Evolutionary conservation across 2,797 vertebrate genomes (phyloP).

Genomic region (Paramormyrops hopkinsi): DNA sequence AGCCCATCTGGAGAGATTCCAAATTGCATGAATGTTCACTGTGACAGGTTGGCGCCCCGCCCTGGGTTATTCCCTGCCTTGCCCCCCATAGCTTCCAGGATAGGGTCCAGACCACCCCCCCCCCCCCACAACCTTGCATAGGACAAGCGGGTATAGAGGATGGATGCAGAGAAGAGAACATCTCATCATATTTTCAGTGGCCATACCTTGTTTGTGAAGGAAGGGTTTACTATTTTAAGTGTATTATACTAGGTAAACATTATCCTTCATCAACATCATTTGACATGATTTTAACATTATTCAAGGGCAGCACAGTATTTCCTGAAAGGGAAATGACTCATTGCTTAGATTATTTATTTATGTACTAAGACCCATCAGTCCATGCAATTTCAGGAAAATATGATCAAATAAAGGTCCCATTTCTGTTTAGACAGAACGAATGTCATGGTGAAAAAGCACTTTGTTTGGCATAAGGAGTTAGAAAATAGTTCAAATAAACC

Average conservation of each 20-base stretch:
- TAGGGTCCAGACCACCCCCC: not conserved
- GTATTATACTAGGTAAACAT: not conserved
- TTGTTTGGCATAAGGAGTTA: not conserved
- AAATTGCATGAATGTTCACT: not conserved
- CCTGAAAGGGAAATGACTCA: constrained; percentile 12
- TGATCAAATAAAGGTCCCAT: not conserved
- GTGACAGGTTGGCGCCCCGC: not conserved
- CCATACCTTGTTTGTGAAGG: not conserved
- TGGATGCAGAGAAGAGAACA: not conserved
- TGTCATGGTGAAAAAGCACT: not conserved
- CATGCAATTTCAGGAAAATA: not conserved
- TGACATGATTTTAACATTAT: not conserved
- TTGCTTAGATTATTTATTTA: not conserved
- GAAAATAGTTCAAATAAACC: not conserved
- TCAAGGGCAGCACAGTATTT: not conserved
- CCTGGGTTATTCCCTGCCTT: not conserved
- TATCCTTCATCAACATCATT: not conserved
- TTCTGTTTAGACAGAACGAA: not conserved
- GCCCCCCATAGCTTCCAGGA: not conserved
- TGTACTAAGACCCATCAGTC: not conserved
- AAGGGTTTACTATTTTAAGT: not conserved
- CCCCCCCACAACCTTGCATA: not conserved
- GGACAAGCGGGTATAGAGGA: not conserved
- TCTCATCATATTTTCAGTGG: not conserved
- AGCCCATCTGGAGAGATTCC: not conserved